These are phyloP conservation scores for Patella ulyssiponensis DNA, from an alignment of 2,888 invertebrate genomes.

Conservation along the genomic window DNA sequence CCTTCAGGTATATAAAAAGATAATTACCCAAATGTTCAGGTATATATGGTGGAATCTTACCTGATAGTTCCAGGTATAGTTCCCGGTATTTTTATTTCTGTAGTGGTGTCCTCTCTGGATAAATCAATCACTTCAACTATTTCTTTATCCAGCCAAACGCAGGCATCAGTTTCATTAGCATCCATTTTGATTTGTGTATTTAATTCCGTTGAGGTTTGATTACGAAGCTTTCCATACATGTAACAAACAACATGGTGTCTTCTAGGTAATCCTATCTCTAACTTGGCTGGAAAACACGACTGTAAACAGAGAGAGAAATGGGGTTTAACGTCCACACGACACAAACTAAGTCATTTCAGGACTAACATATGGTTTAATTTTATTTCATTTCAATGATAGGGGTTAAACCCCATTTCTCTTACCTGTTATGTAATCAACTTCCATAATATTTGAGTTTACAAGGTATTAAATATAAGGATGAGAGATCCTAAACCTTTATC, in stretches of 20 bases:
- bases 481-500: background rate
- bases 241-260: constrained; percentile 73
- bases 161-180: constrained; percentile 69
- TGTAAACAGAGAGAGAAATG: constrained; percentile 57
- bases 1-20: no score
- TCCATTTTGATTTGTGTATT: constrained; percentile 59
- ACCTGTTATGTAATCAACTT: no score
- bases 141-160: constrained; percentile 67
- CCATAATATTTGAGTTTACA: background rate
- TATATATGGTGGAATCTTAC: background rate
- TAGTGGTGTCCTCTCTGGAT: background rate
- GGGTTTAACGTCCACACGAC: no score
- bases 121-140: constrained; percentile 15
- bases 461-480: background rate
- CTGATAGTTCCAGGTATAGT: background rate
- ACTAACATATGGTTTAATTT: background rate
- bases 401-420: no score
- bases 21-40: no score
- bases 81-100: background rate
- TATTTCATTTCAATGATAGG: no score
- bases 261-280: constrained; percentile 69
- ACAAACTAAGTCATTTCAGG: no score
- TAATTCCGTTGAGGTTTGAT: constrained; percentile 48
- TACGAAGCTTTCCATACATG: constrained; percentile 62
- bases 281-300: constrained; percentile 72